Evolutionary conservation across 2,113 vertebrate genomes (phyloP).

Genomic region (Nycticryphes semicollaris): DNA sequence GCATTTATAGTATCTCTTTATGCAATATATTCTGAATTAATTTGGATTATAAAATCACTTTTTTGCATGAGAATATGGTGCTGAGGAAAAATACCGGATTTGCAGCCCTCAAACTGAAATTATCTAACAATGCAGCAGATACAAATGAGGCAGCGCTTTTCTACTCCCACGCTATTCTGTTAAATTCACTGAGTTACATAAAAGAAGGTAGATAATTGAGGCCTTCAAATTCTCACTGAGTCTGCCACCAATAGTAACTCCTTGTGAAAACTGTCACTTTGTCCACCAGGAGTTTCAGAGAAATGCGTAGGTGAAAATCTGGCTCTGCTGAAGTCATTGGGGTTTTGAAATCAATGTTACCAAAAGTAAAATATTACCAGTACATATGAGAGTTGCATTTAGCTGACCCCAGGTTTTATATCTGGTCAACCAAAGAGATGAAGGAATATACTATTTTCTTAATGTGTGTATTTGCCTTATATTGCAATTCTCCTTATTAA

Average conservation of each 20-base stretch:
- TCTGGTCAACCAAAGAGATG: not conserved
- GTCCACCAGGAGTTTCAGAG: not conserved
- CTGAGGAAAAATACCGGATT: not conserved
- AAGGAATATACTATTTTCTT: not conserved
- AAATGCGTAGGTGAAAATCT: constrained; percentile 32
- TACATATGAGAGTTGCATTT: not conserved
- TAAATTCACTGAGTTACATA: constrained; percentile 39
- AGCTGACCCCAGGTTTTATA: not conserved
- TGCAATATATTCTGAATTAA: constrained; percentile 24
- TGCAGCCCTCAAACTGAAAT: not conserved
- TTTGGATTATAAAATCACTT: not conserved
- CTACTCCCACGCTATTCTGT: constrained; percentile 37
- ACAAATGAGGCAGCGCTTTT: constrained; percentile 33
- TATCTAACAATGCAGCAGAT: constrained; percentile 43
- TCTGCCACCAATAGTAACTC: constrained; percentile 18
- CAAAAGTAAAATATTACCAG: not conserved
- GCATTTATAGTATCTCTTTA: not conserved
- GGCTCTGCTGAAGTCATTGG: not conserved
- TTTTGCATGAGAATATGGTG: not conserved
- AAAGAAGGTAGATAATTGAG: constrained; percentile 61
- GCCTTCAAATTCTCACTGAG: constrained; percentile 1
- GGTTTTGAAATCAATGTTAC: not conserved
- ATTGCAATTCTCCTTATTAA: not conserved
- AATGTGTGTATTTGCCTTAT: not conserved
- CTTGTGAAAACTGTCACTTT: not conserved